phyloP scores from a whole-genome alignment of 2,888 invertebrate species.

The Apotomis turbidana region DNA sequence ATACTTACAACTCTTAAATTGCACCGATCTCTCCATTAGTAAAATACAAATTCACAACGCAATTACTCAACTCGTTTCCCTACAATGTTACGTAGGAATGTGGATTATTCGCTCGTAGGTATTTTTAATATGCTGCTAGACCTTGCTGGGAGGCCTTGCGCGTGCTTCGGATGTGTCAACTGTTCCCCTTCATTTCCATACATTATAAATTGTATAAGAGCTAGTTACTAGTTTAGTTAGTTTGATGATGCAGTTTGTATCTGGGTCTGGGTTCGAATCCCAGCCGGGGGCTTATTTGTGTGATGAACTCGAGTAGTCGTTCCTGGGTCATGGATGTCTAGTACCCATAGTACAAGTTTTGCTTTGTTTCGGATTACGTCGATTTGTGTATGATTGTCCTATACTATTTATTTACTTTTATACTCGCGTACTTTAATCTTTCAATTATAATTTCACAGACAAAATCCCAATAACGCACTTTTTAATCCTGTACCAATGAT shows the following conservation, averaged over 20 bases:
- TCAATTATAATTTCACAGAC: too few relatives aligned
- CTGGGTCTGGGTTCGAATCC: too few relatives aligned
- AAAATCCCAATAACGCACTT: too few relatives aligned
- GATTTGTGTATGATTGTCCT: too few relatives aligned
- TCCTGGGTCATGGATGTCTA: too few relatives aligned
- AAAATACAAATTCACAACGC: slow-evolving; percentile 25
- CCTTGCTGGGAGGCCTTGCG: slow-evolving; percentile 27
- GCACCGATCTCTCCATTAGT: slow-evolving; percentile 37
- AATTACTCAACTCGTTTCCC: slow-evolving; percentile 35
- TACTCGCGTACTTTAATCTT: too few relatives aligned
- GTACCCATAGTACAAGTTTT: too few relatives aligned
- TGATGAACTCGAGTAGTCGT: too few relatives aligned
- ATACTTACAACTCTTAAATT: slow-evolving; percentile 17
- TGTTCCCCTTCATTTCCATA: slow-evolving; percentile 32
- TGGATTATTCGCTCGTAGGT: slow-evolving; percentile 20
- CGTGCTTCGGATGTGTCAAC: slow-evolving; percentile 35
- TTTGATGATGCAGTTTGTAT: neutral
- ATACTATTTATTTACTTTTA: too few relatives aligned
- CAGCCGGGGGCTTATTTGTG: too few relatives aligned
- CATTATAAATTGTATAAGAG: slow-evolving; percentile 16
- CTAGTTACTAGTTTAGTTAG: neutral
- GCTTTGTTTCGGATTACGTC: too few relatives aligned
- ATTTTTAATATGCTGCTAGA: slow-evolving; percentile 37
- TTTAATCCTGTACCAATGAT: too few relatives aligned
- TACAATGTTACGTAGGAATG: slow-evolving; percentile 26